Evolutionary conservation across 2,797 vertebrate species (phyloP).

Genomic region (Ctenochaetus hawaiiensis): DNA sequence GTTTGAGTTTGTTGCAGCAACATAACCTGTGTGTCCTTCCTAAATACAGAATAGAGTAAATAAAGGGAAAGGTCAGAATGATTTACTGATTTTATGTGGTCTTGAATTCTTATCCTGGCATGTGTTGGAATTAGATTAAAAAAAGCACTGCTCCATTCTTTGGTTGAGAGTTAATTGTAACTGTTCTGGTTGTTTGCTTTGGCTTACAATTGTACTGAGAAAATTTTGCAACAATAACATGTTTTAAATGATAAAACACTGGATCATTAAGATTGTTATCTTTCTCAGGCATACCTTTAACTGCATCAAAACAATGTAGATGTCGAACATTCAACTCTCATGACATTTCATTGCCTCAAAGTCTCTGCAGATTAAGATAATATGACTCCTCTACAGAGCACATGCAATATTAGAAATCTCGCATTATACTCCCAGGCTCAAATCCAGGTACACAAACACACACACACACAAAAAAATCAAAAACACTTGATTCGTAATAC

Average conservation of each 20-base stretch:
- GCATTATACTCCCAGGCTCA: too few relatives aligned
- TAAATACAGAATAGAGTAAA: slow-evolving; percentile 41
- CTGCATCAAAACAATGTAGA: neutral
- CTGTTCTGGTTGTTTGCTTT: neutral
- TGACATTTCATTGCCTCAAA: too few relatives aligned
- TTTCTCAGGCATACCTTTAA: neutral
- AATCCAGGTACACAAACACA: too few relatives aligned
- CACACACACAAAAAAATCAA: neutral
- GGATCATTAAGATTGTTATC: neutral
- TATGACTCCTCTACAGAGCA: neutral
- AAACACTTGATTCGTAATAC: slow-evolving; percentile 1
- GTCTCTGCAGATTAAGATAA: neutral
- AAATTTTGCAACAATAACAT: neutral
- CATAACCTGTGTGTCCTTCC: slow-evolving; percentile 55
- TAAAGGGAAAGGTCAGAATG: slow-evolving; percentile 44
- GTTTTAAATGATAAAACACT: too few relatives aligned
- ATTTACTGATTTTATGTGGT: slow-evolving; percentile 26
- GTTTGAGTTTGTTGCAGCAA: slow-evolving; percentile 60
- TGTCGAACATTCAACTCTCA: neutral
- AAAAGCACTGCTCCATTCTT: neutral
- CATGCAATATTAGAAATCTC: neutral
- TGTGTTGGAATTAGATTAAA: slow-evolving; percentile 4
- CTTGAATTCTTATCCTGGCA: slow-evolving; percentile 19
- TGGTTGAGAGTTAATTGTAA: neutral
- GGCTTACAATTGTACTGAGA: neutral